phyloP scores from a whole-genome alignment of 2,797 vertebrate genomes.

The Hippopotamyrus pictus region DNA sequence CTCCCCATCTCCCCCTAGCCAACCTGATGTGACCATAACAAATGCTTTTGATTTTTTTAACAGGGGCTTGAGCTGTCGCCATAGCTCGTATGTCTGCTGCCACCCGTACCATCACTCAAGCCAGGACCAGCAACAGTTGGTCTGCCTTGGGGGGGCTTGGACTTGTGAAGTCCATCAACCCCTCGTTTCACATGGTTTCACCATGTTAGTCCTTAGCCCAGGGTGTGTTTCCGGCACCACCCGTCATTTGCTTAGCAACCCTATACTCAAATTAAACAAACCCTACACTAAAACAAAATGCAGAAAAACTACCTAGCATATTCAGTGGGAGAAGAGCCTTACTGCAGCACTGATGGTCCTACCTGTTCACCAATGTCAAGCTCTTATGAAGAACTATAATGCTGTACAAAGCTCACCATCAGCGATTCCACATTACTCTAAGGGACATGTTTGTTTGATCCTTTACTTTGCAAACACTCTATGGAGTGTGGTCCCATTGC shows the following conservation, averaged over 20 bases:
- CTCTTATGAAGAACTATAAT: background rate
- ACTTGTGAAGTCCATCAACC: background rate
- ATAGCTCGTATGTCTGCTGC: constrained; percentile 22
- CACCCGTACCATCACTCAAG: constrained; percentile 5
- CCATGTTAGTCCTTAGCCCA: constrained; percentile 17
- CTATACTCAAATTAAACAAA: background rate
- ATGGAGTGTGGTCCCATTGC: background rate
- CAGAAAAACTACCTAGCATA: background rate
- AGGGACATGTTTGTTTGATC: constrained; percentile 10
- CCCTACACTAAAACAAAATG: background rate
- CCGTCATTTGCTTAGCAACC: background rate
- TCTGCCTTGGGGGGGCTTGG: background rate
- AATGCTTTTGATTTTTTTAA: constrained; percentile 20
- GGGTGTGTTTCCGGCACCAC: background rate
- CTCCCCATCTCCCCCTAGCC: background rate
- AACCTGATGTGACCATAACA: background rate
- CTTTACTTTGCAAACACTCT: background rate
- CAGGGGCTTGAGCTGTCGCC: background rate
- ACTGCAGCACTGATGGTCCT: background rate
- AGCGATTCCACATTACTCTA: constrained; percentile 50
- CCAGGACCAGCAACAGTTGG: constrained; percentile 23
- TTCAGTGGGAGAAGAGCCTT: background rate
- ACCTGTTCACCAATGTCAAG: background rate
- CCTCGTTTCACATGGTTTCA: constrained; percentile 16
- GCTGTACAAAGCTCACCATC: constrained; percentile 45